Percentiles rank a stretch among this genome's conserved stretches.
Conservation (phyloP, 2,888 invertebrate genomes). For the Sesia bembeciformis region DNA sequence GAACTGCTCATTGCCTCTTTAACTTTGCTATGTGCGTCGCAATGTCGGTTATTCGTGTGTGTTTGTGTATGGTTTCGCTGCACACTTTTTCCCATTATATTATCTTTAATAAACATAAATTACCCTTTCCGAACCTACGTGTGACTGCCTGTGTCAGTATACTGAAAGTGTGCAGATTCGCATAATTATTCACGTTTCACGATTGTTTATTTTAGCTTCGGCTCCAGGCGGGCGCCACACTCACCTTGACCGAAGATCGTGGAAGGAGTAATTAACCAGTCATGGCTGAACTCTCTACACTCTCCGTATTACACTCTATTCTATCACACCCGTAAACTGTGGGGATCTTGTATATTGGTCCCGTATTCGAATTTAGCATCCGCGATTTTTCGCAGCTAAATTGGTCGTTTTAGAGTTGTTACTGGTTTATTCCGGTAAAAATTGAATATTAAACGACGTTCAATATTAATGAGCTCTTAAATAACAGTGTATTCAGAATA, state of each 20-base stretch:
- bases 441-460: no score
- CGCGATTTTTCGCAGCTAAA: conserved; percentile 1
- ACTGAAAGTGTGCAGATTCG: conserved; percentile 30
- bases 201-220: conserved; percentile 44
- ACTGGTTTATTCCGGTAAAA: conserved; percentile 6
- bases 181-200: conserved; percentile 30
- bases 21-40: no score
- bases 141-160: conserved; percentile 12
- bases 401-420: not conserved
- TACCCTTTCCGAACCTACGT: no score
- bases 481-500: no score
- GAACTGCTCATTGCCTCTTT: no score
- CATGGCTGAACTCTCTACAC: conserved; percentile 36
- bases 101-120: no score
- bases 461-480: no score
- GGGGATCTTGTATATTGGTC: conserved; percentile 5
- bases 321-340: conserved; percentile 2
- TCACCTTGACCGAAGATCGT: conserved; percentile 56
- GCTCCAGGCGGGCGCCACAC: conserved; percentile 37
- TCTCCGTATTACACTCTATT: conserved; percentile 5
- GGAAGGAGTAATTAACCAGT: conserved; percentile 37
- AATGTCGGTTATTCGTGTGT: no score
- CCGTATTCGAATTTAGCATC: no score
- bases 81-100: no score
- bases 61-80: no score